Base-by-base conservation (phyloP, 2,797 vertebrate species). In the Cyclopterus lumpus region DNA sequence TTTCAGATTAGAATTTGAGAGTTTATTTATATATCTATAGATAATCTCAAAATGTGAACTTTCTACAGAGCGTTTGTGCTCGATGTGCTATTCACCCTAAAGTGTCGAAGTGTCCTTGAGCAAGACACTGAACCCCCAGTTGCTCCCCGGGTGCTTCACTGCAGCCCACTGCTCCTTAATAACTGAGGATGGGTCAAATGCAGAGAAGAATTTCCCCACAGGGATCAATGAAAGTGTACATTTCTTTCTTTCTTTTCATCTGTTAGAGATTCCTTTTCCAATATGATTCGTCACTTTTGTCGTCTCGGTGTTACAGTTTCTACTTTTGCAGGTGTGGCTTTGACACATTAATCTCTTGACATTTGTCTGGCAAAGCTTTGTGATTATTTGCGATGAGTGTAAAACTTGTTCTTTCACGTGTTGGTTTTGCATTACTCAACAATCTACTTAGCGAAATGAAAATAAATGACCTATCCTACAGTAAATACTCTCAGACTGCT, bases 401-500 rank as follows among this genome's bases (percentile, higher is more conserved):
- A 18, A 30, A 63, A 60, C 11, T 48, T 68, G 4, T 73, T 24
- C 53, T 53, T 49, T 49, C 10, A 53, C 11, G n/a, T 24, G 51
- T 26, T 26, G 11, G 11, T 24, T 53, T 53, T 53, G 12, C 0
- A 6, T 55, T 46, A n/a, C 8, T 49, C 16, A 73, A 68, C 2
- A 53, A 51, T 76, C 12, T 51, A 20, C 44, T 65, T 5, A 36
- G 12, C 38, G 9, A 67, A 63, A 11, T 79, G 28, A 40, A 60
- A 71, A 65, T 46, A 65, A 42, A 24, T 44, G 9, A 53, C 20
- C 22, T 8, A 10, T n/a, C 9, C 24, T 10, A 26, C 46, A 54
- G 6, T 66, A 57, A 69, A 70, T 77, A 68, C 49, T 6, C 46
- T 67, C 22, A 18, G 26, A 38, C 60, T 64, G 49, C 40, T 28